phyloP scores from a whole-genome alignment of 1,140 invertebrate species.

The Alviniconcha marisindica region DNA sequence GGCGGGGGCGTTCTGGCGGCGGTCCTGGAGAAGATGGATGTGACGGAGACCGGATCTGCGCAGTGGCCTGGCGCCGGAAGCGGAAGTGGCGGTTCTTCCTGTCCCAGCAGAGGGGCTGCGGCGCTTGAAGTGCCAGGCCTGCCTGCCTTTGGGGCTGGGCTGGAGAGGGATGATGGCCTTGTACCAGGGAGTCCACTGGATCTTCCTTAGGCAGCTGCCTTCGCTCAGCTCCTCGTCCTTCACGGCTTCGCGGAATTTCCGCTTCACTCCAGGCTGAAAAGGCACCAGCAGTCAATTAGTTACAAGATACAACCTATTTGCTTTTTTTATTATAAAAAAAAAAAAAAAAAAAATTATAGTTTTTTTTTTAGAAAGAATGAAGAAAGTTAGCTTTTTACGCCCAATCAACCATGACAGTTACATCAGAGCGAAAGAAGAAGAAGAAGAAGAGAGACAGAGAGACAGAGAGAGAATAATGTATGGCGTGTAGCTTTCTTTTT shows the following conservation, averaged over 20 bases:
- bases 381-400: no score
- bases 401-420: no score
- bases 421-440: no score
- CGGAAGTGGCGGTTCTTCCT: background rate
- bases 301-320: no score
- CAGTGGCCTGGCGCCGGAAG: background rate
- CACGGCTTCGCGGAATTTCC: background rate
- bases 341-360: no score
- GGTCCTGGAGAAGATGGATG: background rate
- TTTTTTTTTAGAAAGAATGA: no score
- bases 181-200: slow-evolving; percentile 8
- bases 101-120: background rate
- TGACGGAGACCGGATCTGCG: slow-evolving; percentile 6
- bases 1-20: background rate
- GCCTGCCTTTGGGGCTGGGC: background rate
- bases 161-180: background rate
- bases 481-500: no score
- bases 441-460: no score
- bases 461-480: no score
- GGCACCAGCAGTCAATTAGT: no score
- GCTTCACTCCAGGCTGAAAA: background rate
- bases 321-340: no score
- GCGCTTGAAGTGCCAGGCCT: background rate
- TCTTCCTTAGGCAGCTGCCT: background rate
- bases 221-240: slow-evolving; percentile 5